Base-by-base conservation (phyloP, 35 echinoderm and acorn worm genomes). In the Lytechinus variegatus region DNA sequence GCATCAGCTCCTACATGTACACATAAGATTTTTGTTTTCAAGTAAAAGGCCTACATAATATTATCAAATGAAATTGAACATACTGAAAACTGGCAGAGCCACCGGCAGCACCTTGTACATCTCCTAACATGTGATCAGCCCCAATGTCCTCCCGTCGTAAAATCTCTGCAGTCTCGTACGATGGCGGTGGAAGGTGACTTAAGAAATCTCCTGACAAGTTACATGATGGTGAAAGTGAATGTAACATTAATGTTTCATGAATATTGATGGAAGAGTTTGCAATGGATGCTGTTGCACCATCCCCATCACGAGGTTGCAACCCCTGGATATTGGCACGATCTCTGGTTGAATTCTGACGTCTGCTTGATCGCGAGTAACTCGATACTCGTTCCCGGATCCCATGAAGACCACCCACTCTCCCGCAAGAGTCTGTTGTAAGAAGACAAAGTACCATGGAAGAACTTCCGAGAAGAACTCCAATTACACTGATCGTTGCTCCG, bases 371-470 rank as follows among this genome's bases (percentile, higher is more conserved):
- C 27, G 88, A 90, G 27, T 14, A 54, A 54, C 88, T 90, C 24
- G 29, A 90, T 51, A 44, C 88, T 54, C 88, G 88, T 12, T 44
- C 52, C 13, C 88, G 28, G 11, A 52, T 52, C 27, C 88, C 88
- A 54, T 93, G 92, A 27, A 93, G 29, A 9, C 53, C 57, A 24
- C 54, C 54, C 28, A 93, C 92, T 57, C 92, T 93, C 92, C 54
- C 54, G 54, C 92, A 93, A 19, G 92, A 54, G 92, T 93, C 92
- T 54, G 92, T 93, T 9, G 53, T 54, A n/a, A 93, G 14, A 12
- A 93, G 54, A 93, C 92, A 93, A 10, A 93, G 27, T 27, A 93
- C 92, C 53, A 57, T 93, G 29, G 92, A 93, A 21, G 54, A 93
- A 57, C 92, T 93, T n/a, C 92, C 92, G 1, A 93, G 92, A 57